Evolutionary conservation across 2,797 vertebrate species (phyloP).

Genomic region (Luscinia luscinia): DNA sequence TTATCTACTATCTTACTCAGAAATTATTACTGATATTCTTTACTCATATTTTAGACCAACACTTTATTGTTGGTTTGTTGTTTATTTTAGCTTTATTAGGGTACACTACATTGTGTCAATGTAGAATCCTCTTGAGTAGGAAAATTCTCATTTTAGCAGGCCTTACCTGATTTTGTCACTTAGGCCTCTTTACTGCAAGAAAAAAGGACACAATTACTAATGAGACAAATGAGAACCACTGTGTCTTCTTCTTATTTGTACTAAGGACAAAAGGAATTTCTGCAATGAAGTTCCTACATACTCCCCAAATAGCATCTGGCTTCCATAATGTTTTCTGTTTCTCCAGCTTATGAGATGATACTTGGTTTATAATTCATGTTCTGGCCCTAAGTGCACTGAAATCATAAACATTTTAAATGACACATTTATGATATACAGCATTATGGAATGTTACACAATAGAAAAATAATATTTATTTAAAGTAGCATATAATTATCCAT

Average conservation of each 20-base stretch:
- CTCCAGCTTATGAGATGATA: conserved; percentile 37
- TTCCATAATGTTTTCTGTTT: conserved; percentile 5
- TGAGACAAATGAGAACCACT: neutral
- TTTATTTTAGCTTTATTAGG: neutral
- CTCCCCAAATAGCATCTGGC: neutral
- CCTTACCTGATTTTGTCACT: neutral
- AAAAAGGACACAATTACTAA: neutral
- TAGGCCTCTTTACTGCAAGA: neutral
- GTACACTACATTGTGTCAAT: accelerated
- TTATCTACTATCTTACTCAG: neutral
- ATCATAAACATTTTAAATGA: conserved; percentile 31
- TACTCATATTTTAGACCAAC: neutral
- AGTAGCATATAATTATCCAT: neutral
- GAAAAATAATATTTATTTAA: neutral
- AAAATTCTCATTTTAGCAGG: neutral
- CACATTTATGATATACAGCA: neutral
- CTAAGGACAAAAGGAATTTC: neutral
- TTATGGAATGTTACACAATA: neutral
- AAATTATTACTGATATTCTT: neutral
- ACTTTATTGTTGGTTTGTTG: accelerated
- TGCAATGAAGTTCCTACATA: neutral
- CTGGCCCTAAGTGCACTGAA: neutral
- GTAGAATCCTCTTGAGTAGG: neutral
- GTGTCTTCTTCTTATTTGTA: neutral
- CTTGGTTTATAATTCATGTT: conserved; percentile 44